A percentile compares a stretch with the other conserved stretches of the same genome.
These are phyloP conservation scores for Carassius auratus DNA, from an alignment of 2,113 vertebrate species.

Conservation along the genomic window DNA sequence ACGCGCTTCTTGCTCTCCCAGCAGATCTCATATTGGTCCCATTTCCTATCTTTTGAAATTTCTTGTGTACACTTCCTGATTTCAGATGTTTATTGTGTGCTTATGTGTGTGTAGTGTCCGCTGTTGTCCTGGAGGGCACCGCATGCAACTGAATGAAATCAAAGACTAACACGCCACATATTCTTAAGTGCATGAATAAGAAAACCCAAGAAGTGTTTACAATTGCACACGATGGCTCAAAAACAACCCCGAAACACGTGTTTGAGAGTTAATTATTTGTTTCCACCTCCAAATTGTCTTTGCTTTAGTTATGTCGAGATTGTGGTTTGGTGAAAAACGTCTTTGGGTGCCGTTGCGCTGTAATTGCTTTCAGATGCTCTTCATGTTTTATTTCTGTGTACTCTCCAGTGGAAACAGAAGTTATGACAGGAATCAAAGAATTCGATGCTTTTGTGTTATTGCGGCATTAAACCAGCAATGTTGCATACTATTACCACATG, in stretches of 20 bases:
- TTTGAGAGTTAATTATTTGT: constrained; percentile 1
- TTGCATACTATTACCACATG: neutral
- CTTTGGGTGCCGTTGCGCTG: neutral
- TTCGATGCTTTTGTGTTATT: neutral
- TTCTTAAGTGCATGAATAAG: constrained; percentile 18
- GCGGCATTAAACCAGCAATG: neutral
- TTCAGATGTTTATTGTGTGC: neutral
- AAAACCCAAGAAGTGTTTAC: neutral
- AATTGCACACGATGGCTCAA: neutral
- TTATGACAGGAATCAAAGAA: constrained; percentile 7
- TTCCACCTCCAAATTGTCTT: constrained; percentile 33
- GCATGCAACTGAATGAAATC: neutral
- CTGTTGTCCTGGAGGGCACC: constrained; percentile 4
- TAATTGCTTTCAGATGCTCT: constrained; percentile 32
- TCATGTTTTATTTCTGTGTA: constrained; percentile 17
- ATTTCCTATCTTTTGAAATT: constrained; percentile 19
- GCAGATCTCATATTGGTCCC: neutral
- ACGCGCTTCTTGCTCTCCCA: neutral
- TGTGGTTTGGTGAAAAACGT: neutral
- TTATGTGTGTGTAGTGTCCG: neutral
- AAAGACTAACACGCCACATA: neutral
- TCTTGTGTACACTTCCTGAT: neutral
- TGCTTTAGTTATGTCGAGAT: neutral
- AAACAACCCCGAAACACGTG: constrained; percentile 17
- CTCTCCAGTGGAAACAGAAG: constrained; percentile 33